Evolutionary conservation across 1,140 invertebrate species (phyloP).

Genomic region (Eupeodes corollae): DNA sequence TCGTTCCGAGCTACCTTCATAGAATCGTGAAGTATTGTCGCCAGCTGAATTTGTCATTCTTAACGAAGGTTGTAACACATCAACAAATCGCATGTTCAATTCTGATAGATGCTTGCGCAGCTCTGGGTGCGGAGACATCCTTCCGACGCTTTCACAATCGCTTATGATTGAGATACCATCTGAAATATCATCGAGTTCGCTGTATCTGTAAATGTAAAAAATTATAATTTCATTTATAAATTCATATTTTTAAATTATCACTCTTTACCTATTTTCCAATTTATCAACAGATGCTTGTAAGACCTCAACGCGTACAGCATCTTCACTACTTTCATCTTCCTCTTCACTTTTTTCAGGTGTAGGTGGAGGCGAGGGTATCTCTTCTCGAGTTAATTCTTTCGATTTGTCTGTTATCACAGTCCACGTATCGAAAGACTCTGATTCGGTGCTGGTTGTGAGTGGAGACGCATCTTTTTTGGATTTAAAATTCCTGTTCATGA

Average conservation of each 20-base stretch:
- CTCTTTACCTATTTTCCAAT: too few species aligned
- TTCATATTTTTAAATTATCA: too few species aligned
- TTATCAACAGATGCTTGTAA: too few species aligned
- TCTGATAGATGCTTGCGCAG: conserved; percentile 19
- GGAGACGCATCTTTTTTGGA: conserved; percentile 4
- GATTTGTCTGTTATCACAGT: conserved; percentile 10
- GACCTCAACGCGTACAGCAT: too few species aligned
- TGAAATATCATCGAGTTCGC: conserved; percentile 20
- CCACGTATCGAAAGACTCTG: conserved; percentile 9
- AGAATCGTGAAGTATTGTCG: conserved; percentile 1
- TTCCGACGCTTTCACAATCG: conserved; percentile 29
- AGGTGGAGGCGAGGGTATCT: too few species aligned
- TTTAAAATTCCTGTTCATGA: not conserved
- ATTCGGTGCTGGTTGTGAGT: conserved; percentile 7
- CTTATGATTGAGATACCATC: conserved; percentile 36
- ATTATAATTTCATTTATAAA: too few species aligned
- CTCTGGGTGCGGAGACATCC: conserved; percentile 25
- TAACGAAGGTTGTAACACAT: conserved; percentile 3
- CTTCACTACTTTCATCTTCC: too few species aligned
- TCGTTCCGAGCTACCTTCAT: not conserved
- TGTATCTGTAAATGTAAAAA: not conserved
- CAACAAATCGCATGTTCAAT: conserved; percentile 12
- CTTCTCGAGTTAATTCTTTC: too few species aligned
- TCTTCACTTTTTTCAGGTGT: too few species aligned
- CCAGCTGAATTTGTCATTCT: conserved; percentile 1